These are phyloP conservation scores for human DNA, from an alignment of 2,113 vertebrate species.

Conservation along the genomic window GRCh38 chr2:86646501-86647000, in stretches of 20 bases:
- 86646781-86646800: background rate
- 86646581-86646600: background rate
- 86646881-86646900: background rate
- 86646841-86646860: background rate
- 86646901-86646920: background rate
- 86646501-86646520: background rate
- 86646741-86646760: conserved; percentile 2
- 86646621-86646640: conserved; percentile 22
- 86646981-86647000: background rate
- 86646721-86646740: conserved; percentile 11
- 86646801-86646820: background rate
- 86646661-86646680: background rate
- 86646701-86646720: background rate
- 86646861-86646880: background rate
- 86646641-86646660: conserved; percentile 15
- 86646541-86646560: background rate
- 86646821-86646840: background rate
- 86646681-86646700: conserved; percentile 26
- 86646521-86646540: background rate
- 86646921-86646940: background rate
- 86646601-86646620: background rate
- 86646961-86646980: background rate
- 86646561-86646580: background rate
- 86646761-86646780: background rate
- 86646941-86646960: background rate